These are phyloP conservation scores for Anguilla marmorata DNA, from an alignment of 2,797 vertebrate species.

Conservation along the genomic window DNA sequence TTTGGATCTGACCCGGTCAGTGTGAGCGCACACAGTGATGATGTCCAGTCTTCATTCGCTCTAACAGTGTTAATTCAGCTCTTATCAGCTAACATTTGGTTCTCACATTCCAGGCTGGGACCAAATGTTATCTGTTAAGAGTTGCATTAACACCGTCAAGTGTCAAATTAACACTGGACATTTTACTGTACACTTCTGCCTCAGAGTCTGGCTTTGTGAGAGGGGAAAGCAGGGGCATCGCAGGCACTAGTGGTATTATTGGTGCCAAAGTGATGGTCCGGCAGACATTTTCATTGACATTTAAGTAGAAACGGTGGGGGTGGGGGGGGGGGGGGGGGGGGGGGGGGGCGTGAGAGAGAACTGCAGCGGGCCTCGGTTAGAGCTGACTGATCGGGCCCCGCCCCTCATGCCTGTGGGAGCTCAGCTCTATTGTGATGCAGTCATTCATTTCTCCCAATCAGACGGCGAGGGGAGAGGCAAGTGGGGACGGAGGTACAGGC, in stretches of 20 bases:
- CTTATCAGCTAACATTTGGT: too few relatives aligned
- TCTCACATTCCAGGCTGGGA: too few relatives aligned
- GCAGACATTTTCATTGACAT: conserved; percentile 52
- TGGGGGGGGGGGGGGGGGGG: not conserved
- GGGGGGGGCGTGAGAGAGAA: not conserved
- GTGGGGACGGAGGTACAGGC: not conserved
- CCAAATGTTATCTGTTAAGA: too few relatives aligned
- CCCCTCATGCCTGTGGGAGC: not conserved
- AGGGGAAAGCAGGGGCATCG: not conserved
- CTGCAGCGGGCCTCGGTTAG: not conserved
- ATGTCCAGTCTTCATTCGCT: too few relatives aligned
- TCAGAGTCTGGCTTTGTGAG: not conserved
- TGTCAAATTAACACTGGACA: too few relatives aligned
- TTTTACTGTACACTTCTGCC: too few relatives aligned
- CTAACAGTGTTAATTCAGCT: too few relatives aligned
- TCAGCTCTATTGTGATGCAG: not conserved
- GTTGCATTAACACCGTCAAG: too few relatives aligned
- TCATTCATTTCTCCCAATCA: conserved; percentile 6
- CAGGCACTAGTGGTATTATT: conserved; percentile 7
- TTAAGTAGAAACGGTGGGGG: not conserved
- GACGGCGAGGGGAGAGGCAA: not conserved
- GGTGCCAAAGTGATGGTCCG: not conserved
- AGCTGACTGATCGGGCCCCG: not conserved
- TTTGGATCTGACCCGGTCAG: not conserved
- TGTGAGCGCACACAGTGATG: not conserved